These are phyloP conservation scores for Napeogenes sylphis DNA, from an alignment of 2,888 invertebrate genomes.

Conservation along the genomic window DNA sequence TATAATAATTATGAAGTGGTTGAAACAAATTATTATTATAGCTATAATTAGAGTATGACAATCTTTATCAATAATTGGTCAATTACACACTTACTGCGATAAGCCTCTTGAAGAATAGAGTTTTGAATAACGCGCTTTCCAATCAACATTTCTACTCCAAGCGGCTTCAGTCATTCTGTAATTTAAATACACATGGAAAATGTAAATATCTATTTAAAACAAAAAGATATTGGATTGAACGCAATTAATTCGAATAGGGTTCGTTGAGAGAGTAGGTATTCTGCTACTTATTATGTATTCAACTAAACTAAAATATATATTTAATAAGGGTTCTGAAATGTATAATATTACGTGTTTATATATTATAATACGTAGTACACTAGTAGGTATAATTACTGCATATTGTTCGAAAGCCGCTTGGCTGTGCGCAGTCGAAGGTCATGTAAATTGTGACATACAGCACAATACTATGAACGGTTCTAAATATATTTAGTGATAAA, in stretches of 20 bases:
- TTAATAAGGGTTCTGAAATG: too few species aligned
- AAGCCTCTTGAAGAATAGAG: slow-evolving; percentile 52
- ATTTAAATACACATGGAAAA: not conserved
- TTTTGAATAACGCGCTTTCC: slow-evolving; percentile 64
- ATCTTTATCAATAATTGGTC: not conserved
- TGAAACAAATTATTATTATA: not conserved
- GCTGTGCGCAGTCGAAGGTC: slow-evolving; percentile 28
- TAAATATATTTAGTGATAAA: slow-evolving; percentile 14
- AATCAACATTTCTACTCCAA: slow-evolving; percentile 53
- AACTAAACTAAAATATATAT: too few species aligned
- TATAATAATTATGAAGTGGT: not conserved
- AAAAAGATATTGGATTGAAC: not conserved
- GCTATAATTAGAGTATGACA: not conserved
- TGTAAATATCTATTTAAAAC: not conserved
- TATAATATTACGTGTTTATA: too few species aligned
- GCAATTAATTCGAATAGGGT: too few species aligned
- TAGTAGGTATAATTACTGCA: slow-evolving; percentile 6
- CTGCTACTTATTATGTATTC: too few species aligned
- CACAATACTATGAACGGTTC: slow-evolving; percentile 15
- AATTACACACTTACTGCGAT: slow-evolving; percentile 43
- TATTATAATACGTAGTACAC: not conserved
- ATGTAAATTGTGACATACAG: slow-evolving; percentile 23
- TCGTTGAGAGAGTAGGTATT: too few species aligned
- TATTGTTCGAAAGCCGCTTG: slow-evolving; percentile 29
- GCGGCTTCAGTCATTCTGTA: slow-evolving; percentile 49